A percentile compares a stretch with the other conserved stretches of the same genome.
Conservation (phyloP, 2,888 invertebrate genomes). For the Pyrochroa serraticornis region DNA sequence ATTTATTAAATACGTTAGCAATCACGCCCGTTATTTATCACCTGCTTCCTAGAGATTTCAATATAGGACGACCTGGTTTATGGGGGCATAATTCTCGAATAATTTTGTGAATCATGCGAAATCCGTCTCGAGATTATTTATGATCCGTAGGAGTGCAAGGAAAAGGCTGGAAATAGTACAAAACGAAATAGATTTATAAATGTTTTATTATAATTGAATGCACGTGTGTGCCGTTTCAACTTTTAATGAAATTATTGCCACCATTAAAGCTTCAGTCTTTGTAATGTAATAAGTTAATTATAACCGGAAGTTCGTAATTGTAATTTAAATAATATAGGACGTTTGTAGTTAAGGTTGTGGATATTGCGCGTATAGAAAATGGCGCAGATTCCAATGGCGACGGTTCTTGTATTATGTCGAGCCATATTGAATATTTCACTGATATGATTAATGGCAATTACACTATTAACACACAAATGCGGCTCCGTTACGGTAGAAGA, state of each 20-base stretch:
- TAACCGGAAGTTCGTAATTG: constrained; percentile 56
- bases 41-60: background rate
- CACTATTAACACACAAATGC: constrained; percentile 35
- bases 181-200: constrained; percentile 54
- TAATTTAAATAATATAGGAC: constrained; percentile 58
- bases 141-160: constrained; percentile 34
- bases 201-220: constrained; percentile 56
- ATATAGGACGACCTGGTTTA: too few relatives aligned
- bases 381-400: constrained; percentile 36
- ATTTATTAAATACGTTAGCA: constrained; percentile 36
- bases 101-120: constrained; percentile 36
- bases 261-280: constrained; percentile 55
- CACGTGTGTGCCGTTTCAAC: constrained; percentile 55
- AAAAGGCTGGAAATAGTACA: constrained; percentile 49
- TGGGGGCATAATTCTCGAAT: constrained; percentile 9
- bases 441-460: constrained; percentile 49
- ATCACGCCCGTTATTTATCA: constrained; percentile 21
- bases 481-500: constrained; percentile 19
- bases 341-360: constrained; percentile 55
- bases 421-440: constrained; percentile 44
- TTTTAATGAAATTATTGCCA: constrained; percentile 57
- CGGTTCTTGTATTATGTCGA: constrained; percentile 16
- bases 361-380: constrained; percentile 47
- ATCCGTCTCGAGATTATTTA: constrained; percentile 42
- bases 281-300: constrained; percentile 57